Evolutionary conservation across 37 sponge, comb jelly and placozoan species (phyloP), one percentile per base, ranked within the genome.

Genomic region (Spongia lamella): DNA sequence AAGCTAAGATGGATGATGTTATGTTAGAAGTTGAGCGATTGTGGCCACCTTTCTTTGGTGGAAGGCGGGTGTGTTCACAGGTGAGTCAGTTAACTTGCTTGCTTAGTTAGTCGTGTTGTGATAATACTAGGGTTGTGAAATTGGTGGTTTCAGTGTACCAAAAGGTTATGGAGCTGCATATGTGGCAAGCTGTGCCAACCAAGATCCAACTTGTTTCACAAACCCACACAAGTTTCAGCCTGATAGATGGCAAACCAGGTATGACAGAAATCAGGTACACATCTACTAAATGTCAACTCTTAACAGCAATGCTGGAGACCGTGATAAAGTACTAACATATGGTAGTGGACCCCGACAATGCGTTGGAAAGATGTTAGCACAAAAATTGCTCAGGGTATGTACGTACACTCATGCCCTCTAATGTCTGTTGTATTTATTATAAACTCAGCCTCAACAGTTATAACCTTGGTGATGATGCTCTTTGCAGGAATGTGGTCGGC

Each of bases 11-110:
- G 14, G 79, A 89, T 16, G 65, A 77, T 25, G 40, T 91, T 26
- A 33, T 90, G 3, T 56, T 84, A 25, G 95, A 94, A 57, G 81
- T 83, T 17, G 76, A 91, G 47, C 73, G 95, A 56, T 78, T 90
- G 6, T 90, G 88, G 88, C 95, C 95, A 14, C 91, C 95, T 33
- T 91, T 94, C 66, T 54, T 91, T 4, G 95, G 95, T 57, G 92
- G 92, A 3, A 51, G 76, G n/a, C 73, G 90, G 49, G 56, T 83
- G 19, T 64, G 81, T 32, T 72, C 73, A 33, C 32, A 86, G 59
- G 92, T 91, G 39, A 34, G 73, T 60, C 1, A 22, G 3, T 19
- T 30, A 29, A 47, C 47, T 32, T n/a, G n/a, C n/a, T n/a, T n/a
- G n/a, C n/a, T 43, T 24, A 32, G 7, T 66, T 66, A 11, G 25